A percentile compares a stretch with the other conserved stretches of the same genome.
Conservation (phyloP, 2,113 vertebrate species). For the Xerus inauris region DNA sequence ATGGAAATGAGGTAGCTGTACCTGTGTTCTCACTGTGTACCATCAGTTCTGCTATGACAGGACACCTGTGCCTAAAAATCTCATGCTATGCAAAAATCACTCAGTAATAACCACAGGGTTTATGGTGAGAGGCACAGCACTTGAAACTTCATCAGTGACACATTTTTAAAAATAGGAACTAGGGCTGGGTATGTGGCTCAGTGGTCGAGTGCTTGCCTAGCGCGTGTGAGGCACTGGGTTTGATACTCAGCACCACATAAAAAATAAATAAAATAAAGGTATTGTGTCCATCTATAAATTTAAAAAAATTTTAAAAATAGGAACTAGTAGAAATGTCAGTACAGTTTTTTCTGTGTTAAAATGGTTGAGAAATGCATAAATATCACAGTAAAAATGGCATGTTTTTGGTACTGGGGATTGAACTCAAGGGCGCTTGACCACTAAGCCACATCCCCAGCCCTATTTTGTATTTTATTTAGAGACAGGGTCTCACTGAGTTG, state of each 20-base stretch:
- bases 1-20: background rate
- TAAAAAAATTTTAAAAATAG: background rate
- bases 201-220: no score
- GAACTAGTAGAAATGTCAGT: background rate
- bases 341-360: background rate
- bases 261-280: no score
- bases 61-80: background rate
- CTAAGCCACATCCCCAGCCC: no score
- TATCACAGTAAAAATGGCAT: background rate
- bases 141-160: background rate
- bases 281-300: no score
- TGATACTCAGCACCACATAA: no score
- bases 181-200: no score
- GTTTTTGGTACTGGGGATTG: no score
- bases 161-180: background rate
- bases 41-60: background rate
- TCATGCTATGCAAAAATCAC: background rate
- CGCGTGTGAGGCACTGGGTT: no score
- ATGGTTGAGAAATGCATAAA: background rate
- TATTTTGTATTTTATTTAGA: no score
- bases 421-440: no score
- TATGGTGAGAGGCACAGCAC: background rate
- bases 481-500: no score
- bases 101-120: background rate
- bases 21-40: background rate